phyloP scores from a whole-genome alignment of 2,888 invertebrate species.

The Pristionchus mayeri region DNA sequence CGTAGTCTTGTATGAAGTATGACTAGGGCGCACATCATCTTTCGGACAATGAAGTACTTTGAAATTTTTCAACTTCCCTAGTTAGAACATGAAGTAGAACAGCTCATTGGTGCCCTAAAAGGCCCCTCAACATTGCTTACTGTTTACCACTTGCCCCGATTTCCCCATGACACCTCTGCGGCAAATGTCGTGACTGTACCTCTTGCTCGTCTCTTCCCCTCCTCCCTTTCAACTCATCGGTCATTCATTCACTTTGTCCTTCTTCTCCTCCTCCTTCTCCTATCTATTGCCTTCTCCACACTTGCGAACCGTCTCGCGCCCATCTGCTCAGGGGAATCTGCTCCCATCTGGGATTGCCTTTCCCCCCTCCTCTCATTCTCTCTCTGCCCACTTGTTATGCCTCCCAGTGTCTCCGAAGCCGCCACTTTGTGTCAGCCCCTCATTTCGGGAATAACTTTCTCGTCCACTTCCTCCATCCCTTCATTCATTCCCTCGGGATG shows the following conservation, averaged over 20 bases:
- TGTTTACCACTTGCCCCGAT: neutral
- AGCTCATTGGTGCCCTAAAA: too few relatives aligned
- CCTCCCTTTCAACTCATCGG: neutral
- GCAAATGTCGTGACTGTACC: neutral
- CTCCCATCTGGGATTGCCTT: constrained; percentile 34
- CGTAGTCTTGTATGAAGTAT: too few relatives aligned
- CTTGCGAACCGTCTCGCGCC: neutral
- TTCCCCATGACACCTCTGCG: neutral
- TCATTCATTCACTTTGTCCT: constrained; percentile 15
- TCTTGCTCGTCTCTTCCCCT: neutral
- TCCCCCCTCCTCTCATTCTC: neutral
- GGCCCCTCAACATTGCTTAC: neutral
- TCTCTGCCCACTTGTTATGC: constrained; percentile 14
- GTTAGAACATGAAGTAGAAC: too few relatives aligned
- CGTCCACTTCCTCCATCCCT: constrained; percentile 17
- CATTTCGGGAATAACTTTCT: constrained; percentile 36
- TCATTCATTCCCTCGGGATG: neutral
- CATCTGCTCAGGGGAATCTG: constrained; percentile 16
- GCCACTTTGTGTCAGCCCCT: neutral
- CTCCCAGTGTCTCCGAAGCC: constrained; percentile 19
- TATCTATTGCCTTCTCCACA: neutral
- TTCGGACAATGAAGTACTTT: too few relatives aligned
- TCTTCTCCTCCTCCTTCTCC: neutral
- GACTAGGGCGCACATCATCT: too few relatives aligned
- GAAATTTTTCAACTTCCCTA: too few relatives aligned